phyloP scores from a whole-genome alignment of 1,140 invertebrate genomes.

The Lordiphosa stackelbergi region DNA sequence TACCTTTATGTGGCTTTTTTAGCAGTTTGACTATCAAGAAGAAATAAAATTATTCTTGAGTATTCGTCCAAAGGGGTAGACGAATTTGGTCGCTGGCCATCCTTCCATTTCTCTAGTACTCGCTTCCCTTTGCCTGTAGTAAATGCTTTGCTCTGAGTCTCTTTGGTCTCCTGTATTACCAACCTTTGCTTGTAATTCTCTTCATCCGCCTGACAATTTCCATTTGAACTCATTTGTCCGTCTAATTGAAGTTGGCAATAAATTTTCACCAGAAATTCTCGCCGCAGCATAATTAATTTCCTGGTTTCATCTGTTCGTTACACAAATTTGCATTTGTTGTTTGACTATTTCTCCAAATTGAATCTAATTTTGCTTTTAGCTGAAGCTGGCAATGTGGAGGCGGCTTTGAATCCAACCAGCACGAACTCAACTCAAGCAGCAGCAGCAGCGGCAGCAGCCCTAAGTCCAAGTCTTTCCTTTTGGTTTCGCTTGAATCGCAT shows the following conservation, averaged over 20 bases:
- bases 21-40: no score
- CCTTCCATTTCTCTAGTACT: no score
- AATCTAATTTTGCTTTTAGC: slow-evolving; percentile 23
- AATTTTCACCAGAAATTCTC: no score
- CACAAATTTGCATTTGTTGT: not conserved
- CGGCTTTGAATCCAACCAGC: slow-evolving; percentile 26
- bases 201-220: not conserved
- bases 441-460: slow-evolving; percentile 7
- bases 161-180: no score
- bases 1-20: no score
- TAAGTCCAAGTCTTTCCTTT: slow-evolving; percentile 72
- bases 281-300: slow-evolving; percentile 27
- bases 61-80: no score
- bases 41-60: no score
- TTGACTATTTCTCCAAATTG: slow-evolving; percentile 5
- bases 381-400: slow-evolving; percentile 51
- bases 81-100: no score
- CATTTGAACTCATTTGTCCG: not conserved
- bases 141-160: no score
- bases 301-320: slow-evolving; percentile 1
- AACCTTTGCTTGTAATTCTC: no score
- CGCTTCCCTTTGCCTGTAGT: no score
- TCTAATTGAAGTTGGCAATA: slow-evolving; percentile 15
- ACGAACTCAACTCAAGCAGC: slow-evolving; percentile 24
- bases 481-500: slow-evolving; percentile 76